Percentiles rank a stretch among this genome's conserved stretches.
Evolutionary conservation across 2,888 invertebrate species (phyloP).

Genomic region (Azorinus chamasolen): DNA sequence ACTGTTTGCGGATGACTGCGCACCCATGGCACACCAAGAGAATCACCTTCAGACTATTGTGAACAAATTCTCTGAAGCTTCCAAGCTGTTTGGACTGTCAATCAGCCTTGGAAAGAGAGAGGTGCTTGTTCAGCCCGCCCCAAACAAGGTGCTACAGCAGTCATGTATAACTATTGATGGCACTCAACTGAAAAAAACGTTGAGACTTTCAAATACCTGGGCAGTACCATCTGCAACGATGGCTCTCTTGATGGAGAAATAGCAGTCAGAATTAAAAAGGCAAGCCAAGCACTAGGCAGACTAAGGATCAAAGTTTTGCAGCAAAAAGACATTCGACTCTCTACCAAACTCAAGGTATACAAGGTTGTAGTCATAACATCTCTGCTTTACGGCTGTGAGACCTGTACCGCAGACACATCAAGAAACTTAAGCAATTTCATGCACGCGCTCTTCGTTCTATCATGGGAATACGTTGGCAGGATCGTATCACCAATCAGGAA

Average conservation of each 20-base stretch:
- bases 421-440: too few species aligned
- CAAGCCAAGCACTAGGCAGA: conserved; percentile 1
- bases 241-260: conserved; percentile 14
- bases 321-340: too few species aligned
- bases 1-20: not conserved
- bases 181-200: not conserved
- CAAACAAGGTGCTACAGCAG: not conserved
- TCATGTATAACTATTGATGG: not conserved
- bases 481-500: too few species aligned
- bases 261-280: conserved; percentile 2
- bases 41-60: not conserved
- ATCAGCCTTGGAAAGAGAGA: conserved; percentile 2
- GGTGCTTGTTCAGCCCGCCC: not conserved
- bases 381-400: too few species aligned
- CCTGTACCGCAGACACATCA: too few species aligned
- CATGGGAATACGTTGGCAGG: too few species aligned
- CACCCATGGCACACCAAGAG: not conserved
- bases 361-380: too few species aligned
- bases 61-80: not conserved
- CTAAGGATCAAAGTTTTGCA: too few species aligned
- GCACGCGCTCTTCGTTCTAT: too few species aligned
- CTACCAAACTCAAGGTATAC: too few species aligned
- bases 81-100: not conserved
- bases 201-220: not conserved
- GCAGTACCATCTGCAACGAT: conserved; percentile 1